phyloP scores from a whole-genome alignment of 2,888 invertebrate species.

The Folsomia manolachei region DNA sequence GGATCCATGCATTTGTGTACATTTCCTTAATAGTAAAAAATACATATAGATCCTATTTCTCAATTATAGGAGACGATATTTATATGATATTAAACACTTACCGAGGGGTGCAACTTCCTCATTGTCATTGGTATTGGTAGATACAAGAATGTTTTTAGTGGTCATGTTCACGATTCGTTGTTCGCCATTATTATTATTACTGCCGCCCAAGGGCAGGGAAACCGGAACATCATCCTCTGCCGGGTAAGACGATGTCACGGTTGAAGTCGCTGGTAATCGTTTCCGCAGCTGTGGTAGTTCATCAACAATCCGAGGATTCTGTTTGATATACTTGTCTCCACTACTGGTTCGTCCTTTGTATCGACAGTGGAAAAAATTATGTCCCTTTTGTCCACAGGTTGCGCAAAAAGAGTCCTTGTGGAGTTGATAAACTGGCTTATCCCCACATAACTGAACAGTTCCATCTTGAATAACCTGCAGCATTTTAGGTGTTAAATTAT shows the following conservation, averaged over 20 bases:
- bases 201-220: no score
- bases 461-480: background rate
- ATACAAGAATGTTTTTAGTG: no score
- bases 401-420: background rate
- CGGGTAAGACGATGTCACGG: background rate
- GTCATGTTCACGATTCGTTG: no score
- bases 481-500: background rate
- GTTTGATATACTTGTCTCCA: background rate
- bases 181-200: no score
- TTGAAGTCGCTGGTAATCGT: background rate
- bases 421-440: background rate
- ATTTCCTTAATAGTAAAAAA: background rate
- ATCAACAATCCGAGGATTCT: background rate
- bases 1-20: background rate
- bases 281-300: background rate
- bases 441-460: background rate
- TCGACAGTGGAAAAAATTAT: background rate
- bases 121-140: no score
- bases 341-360: background rate
- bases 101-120: background rate
- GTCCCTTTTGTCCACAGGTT: background rate
- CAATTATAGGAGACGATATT: no score
- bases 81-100: no score
- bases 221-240: background rate
- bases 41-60: background rate